Evolutionary conservation across 2,797 vertebrate species (phyloP).

Genomic region (Cyprinodon diabolis): DNA sequence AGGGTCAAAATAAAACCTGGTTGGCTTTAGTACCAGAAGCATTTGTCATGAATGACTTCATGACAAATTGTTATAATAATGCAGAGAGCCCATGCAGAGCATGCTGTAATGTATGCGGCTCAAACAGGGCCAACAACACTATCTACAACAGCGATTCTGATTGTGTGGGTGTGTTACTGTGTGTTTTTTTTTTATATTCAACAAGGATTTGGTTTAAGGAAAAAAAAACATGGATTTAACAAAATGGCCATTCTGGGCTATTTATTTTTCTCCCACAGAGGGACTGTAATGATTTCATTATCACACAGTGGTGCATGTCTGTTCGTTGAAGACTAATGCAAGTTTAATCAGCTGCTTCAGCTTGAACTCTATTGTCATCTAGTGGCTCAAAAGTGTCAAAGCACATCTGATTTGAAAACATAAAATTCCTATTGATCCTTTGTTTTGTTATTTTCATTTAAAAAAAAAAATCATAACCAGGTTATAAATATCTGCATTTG

Average conservation of each 20-base stretch:
- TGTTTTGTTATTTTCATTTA: constrained; percentile 1
- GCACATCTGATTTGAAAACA: constrained; percentile 18
- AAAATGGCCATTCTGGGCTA: constrained; percentile 27
- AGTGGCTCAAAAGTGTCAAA: constrained; percentile 47
- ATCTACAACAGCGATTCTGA: constrained; percentile 14
- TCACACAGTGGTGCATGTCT: constrained; percentile 49
- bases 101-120: constrained; percentile 40
- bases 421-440: constrained; percentile 14
- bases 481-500: not conserved
- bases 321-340: constrained; percentile 47
- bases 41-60: constrained; percentile 75
- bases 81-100: constrained; percentile 43
- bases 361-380: constrained; percentile 74
- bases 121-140: constrained; percentile 41
- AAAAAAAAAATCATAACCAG: constrained; percentile 18
- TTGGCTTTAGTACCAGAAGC: constrained; percentile 64
- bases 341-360: constrained; percentile 53
- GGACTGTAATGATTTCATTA: constrained; percentile 62
- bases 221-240: constrained; percentile 20
- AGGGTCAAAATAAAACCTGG: constrained; percentile 73
- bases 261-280: constrained; percentile 38
- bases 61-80: constrained; percentile 73
- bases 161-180: constrained; percentile 5
- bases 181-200: constrained; percentile 12
- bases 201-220: constrained; percentile 12